A percentile compares a stretch with the other conserved stretches of the same genome.
Conservation (phyloP, 2,888 invertebrate genomes). For the Gastrophysa polygoni region DNA sequence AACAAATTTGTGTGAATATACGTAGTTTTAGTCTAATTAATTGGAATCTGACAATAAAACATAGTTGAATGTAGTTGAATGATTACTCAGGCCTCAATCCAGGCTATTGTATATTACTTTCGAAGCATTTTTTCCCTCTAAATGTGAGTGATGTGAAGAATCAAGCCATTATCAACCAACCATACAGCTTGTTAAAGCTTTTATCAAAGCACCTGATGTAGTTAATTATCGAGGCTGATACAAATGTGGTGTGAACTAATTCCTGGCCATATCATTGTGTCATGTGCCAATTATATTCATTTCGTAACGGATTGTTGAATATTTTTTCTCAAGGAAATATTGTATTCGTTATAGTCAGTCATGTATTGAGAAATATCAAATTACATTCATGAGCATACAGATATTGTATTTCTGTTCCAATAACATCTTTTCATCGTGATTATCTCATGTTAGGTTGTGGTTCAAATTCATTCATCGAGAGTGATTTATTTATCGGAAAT, state of each 20-base stretch:
- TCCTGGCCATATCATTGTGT: conserved; percentile 35
- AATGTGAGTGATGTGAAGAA: conserved; percentile 39
- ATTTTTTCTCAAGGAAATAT: conserved; percentile 34
- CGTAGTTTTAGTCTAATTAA: conserved; percentile 39
- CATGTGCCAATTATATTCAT: conserved; percentile 33
- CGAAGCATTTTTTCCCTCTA: conserved; percentile 19
- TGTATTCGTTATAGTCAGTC: neutral
- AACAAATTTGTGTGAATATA: conserved; percentile 44
- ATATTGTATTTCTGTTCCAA: no score
- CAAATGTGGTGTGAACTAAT: conserved; percentile 43
- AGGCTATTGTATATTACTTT: conserved; percentile 24
- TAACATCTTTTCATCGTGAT: no score
- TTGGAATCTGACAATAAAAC: conserved; percentile 30
- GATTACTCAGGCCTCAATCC: conserved; percentile 16
- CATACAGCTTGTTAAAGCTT: conserved; percentile 40
- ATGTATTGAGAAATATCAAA: neutral
- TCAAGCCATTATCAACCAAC: conserved; percentile 26
- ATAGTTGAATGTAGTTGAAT: conserved; percentile 14
- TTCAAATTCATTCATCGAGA: no score
- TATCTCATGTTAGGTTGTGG: no score
- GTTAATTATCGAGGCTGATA: conserved; percentile 38
- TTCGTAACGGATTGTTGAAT: conserved; percentile 23
- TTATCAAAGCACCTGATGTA: conserved; percentile 41
- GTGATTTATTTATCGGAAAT: no score
- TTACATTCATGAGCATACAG: no score